phyloP scores from a whole-genome alignment of 2,888 invertebrate species.

The Lutraria lutraria region DNA sequence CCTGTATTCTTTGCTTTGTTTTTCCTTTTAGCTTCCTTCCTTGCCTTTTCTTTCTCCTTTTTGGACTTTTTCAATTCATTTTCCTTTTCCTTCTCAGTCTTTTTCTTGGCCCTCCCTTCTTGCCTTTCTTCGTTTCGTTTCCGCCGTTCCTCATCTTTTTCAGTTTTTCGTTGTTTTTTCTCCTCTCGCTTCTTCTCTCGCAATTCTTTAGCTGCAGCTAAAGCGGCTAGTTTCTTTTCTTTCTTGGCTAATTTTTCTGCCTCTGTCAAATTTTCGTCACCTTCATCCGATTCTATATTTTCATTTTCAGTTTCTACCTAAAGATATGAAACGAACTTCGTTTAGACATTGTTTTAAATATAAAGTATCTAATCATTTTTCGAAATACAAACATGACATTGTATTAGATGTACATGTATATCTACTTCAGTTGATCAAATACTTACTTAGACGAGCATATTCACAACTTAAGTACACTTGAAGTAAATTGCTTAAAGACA shows the following conservation, averaged over 20 bases:
- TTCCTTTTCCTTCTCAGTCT: slow-evolving; percentile 16
- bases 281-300: slow-evolving; percentile 17
- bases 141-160: slow-evolving; percentile 23
- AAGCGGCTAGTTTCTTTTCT: slow-evolving; percentile 47
- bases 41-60: slow-evolving; percentile 18
- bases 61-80: slow-evolving; percentile 11
- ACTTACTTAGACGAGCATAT: background rate
- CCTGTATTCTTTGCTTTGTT: background rate
- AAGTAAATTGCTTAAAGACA: no score
- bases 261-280: slow-evolving; percentile 32
- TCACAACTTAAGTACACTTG: no score
- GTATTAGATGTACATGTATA: background rate
- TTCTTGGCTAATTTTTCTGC: slow-evolving; percentile 38
- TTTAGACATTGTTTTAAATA: background rate
- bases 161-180: slow-evolving; percentile 28
- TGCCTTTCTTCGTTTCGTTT: slow-evolving; percentile 22
- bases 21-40: slow-evolving; percentile 14
- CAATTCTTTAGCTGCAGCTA: slow-evolving; percentile 41
- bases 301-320: slow-evolving; percentile 32
- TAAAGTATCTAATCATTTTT: background rate
- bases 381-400: background rate
- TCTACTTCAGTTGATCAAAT: background rate
- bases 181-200: slow-evolving; percentile 38
- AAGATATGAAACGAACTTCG: background rate
- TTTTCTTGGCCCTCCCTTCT: slow-evolving; percentile 28